These are phyloP conservation scores for Poeciliopsis paucimaculata DNA, from an alignment of 2,797 vertebrate species.

Conservation along the genomic window DNA sequence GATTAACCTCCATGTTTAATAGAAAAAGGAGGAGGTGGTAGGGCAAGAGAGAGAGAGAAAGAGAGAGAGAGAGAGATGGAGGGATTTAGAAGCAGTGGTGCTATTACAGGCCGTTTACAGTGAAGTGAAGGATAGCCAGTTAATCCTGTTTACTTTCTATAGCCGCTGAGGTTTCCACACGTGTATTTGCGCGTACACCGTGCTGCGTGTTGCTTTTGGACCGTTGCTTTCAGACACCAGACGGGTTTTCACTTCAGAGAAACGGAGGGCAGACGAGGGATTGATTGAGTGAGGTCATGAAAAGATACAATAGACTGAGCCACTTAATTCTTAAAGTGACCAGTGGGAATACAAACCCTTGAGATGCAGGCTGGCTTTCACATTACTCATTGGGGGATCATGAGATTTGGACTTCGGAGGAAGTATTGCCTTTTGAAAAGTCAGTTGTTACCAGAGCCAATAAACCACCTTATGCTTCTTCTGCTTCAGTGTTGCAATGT, in stretches of 20 bases:
- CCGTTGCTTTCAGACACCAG: constrained; percentile 38
- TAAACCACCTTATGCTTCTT: constrained; percentile 35
- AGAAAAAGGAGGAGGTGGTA: constrained; percentile 57
- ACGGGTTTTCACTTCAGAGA: constrained; percentile 49
- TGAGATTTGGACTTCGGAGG: constrained; percentile 57
- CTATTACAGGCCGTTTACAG: constrained; percentile 80
- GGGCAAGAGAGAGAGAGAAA: constrained; percentile 69
- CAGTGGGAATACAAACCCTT: constrained; percentile 50
- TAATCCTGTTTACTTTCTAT: constrained; percentile 84
- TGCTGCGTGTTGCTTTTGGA: constrained; percentile 16
- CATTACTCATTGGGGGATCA: constrained; percentile 32
- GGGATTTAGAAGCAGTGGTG: constrained; percentile 78
- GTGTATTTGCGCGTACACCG: constrained; percentile 32
- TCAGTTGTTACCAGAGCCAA: constrained; percentile 47
- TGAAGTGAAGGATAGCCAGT: constrained; percentile 74
- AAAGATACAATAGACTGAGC: constrained; percentile 54
- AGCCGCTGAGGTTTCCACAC: constrained; percentile 63
- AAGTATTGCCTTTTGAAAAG: constrained; percentile 54
- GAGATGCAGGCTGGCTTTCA: constrained; percentile 44
- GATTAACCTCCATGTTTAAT: constrained; percentile 83
- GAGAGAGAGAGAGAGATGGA: constrained; percentile 48
- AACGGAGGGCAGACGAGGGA: constrained; percentile 32
- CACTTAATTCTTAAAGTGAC: constrained; percentile 58
- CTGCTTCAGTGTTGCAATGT: background rate
- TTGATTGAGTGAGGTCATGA: constrained; percentile 64